These are phyloP conservation scores for Aphis gossypii DNA, from an alignment of 1,140 invertebrate species.

Conservation along the genomic window DNA sequence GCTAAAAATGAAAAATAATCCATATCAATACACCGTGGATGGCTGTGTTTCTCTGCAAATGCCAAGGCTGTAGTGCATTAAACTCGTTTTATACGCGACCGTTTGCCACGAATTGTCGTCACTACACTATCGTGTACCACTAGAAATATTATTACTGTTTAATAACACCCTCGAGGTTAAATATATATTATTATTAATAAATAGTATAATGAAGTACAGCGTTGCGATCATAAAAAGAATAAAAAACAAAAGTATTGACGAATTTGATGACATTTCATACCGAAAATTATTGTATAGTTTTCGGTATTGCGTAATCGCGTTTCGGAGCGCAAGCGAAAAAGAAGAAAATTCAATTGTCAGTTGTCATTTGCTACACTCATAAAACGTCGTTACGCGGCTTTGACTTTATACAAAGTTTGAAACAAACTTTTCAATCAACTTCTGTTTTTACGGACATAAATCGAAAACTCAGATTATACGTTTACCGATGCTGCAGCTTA, in stretches of 20 bases:
- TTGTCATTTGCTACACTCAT: background rate
- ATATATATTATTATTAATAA: background rate
- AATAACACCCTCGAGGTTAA: conserved; percentile 38
- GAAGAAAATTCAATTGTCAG: background rate
- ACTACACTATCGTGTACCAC: background rate
- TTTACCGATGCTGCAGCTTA: background rate
- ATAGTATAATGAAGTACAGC: background rate
- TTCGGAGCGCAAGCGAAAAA: background rate
- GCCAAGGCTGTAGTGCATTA: conserved; percentile 28
- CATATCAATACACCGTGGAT: background rate
- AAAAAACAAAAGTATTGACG: background rate
- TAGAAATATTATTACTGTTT: background rate
- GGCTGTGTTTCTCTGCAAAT: background rate
- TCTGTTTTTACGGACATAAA: background rate
- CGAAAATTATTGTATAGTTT: background rate
- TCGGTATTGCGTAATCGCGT: background rate
- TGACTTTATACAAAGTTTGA: background rate
- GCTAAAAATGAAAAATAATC: background rate
- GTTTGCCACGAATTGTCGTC: background rate
- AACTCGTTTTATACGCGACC: background rate
- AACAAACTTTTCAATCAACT: conserved; percentile 21
- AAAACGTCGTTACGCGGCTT: background rate
- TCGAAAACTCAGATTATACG: conserved; percentile 18
- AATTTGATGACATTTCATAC: background rate
- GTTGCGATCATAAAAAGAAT: background rate